phyloP scores from a whole-genome alignment of 2,888 invertebrate species.

The Campopleginae sp. region DNA sequence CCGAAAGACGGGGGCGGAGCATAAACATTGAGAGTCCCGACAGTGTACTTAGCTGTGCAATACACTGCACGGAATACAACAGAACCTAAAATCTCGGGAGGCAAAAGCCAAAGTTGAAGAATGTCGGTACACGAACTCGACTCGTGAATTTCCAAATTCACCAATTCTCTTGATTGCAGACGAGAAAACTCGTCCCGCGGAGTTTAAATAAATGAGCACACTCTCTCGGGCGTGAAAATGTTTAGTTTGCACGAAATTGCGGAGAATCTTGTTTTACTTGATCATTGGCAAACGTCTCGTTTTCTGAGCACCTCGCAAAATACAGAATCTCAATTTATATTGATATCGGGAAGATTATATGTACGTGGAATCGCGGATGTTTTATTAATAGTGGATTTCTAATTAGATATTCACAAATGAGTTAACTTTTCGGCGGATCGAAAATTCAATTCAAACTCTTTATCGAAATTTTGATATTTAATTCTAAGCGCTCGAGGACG shows the following conservation, averaged over 20 bases:
- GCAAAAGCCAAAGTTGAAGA: slow-evolving; percentile 7
- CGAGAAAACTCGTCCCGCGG: slow-evolving; percentile 33
- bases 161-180: slow-evolving; percentile 61
- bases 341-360: background rate
- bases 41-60: slow-evolving; percentile 12
- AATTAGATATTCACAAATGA: background rate
- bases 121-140: background rate
- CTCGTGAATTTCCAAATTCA: slow-evolving; percentile 57
- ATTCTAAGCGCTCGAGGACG: background rate
- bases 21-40: slow-evolving; percentile 26
- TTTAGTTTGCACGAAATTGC: slow-evolving; percentile 25
- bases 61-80: background rate
- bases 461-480: background rate
- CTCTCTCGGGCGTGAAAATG: slow-evolving; percentile 25
- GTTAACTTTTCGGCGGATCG: background rate
- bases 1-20: slow-evolving; percentile 32
- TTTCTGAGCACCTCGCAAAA: background rate
- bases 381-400: background rate
- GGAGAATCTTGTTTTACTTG: background rate
- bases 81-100: slow-evolving; percentile 32
- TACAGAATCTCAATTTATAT: background rate
- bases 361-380: background rate
- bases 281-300: slow-evolving; percentile 22
- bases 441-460: background rate
- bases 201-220: slow-evolving; percentile 29